Conservation (phyloP, 2,888 invertebrate species). For the Tubulanus polymorphus region DNA sequence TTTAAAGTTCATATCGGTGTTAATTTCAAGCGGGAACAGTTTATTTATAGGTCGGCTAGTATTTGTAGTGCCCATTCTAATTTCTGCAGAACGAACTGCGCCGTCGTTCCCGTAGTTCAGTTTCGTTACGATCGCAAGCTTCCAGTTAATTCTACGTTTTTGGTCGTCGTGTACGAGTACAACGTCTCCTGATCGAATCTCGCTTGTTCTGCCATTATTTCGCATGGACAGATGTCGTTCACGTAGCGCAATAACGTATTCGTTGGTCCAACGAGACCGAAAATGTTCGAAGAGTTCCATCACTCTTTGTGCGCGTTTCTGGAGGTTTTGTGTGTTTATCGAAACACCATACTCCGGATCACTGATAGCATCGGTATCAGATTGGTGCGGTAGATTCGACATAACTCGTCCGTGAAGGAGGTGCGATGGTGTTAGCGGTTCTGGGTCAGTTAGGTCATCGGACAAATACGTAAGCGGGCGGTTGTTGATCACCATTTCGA, state of each 20-base stretch:
- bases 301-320: neutral
- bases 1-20: too few species aligned
- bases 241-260: neutral
- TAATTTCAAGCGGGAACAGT: neutral
- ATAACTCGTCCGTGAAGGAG: constrained; percentile 5
- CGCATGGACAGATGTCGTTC: neutral
- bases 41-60: neutral
- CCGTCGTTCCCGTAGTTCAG: neutral
- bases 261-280: neutral
- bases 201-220: too few species aligned
- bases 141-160: neutral
- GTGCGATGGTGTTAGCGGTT: constrained; percentile 9
- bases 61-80: neutral
- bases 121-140: neutral
- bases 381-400: neutral
- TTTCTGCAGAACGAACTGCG: neutral
- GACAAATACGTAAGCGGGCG: neutral
- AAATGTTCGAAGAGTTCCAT: neutral
- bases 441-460: neutral
- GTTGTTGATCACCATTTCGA: constrained; percentile 1
- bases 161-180: neutral
- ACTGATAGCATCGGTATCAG: neutral
- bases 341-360: neutral
- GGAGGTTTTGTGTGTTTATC: neutral
- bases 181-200: neutral